Evolutionary conservation across 2,113 vertebrate genomes (phyloP).

Genomic region (Chrysochloris asiatica): DNA sequence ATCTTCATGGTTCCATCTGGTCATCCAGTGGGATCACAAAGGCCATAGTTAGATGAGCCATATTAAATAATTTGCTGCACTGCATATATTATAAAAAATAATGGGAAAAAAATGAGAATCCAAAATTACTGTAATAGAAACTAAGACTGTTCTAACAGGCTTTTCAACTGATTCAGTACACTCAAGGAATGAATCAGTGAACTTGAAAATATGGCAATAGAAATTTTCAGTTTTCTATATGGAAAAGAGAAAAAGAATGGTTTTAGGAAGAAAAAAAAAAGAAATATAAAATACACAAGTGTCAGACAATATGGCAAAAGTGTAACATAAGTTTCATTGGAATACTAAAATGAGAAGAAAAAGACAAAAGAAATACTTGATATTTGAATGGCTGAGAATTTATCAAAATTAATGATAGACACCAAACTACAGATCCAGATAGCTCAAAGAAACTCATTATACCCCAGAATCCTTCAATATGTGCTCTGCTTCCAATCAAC

Average conservation of each 20-base stretch:
- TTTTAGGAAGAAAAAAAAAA: not conserved
- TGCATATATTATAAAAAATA: too few species aligned
- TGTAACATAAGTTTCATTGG: not conserved
- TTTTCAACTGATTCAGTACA: too few species aligned
- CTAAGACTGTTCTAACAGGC: not conserved
- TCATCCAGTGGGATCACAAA: too few species aligned
- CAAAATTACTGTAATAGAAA: not conserved
- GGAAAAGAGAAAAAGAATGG: not conserved
- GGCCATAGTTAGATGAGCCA: too few species aligned
- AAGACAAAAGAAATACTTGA: not conserved
- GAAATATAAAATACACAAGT: not conserved
- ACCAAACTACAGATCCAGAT: fast-evolving
- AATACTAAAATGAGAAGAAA: not conserved
- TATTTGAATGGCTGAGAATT: not conserved
- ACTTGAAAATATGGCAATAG: not conserved
- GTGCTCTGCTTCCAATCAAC: not conserved
- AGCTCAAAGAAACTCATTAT: too few species aligned
- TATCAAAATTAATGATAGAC: too few species aligned
- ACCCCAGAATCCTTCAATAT: not conserved
- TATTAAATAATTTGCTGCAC: too few species aligned
- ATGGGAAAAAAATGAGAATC: not conserved
- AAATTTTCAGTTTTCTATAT: not conserved
- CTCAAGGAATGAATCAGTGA: not conserved
- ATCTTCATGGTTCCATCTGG: too few species aligned
- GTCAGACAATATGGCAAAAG: not conserved